These are phyloP conservation scores for Lytechinus variegatus DNA, from an alignment of 35 echinoderm and acorn worm species.

Conservation along the genomic window DNA sequence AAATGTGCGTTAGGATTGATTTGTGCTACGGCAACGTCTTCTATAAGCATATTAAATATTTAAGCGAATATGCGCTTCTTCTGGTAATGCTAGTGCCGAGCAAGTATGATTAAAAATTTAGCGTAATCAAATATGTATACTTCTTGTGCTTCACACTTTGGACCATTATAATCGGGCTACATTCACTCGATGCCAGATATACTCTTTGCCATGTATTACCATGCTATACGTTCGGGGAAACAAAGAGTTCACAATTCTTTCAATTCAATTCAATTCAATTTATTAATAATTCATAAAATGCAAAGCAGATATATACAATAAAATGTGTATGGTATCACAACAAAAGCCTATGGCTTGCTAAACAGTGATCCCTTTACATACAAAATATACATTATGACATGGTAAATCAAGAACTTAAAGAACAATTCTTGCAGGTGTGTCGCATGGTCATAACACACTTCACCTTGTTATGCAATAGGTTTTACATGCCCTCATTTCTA, in stretches of 20 bases:
- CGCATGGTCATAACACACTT: no score
- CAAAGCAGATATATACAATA: no score
- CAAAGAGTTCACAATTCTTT: no score
- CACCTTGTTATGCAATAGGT: no score
- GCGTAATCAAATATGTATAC: neutral
- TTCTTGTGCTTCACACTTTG: neutral
- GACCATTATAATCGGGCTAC: neutral
- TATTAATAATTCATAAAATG: no score
- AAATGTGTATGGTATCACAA: no score
- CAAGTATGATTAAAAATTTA: neutral
- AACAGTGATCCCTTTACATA: no score
- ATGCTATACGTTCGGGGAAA: neutral
- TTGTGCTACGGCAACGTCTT: neutral
- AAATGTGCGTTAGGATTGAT: neutral
- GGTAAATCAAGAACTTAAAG: no score
- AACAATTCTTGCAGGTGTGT: neutral
- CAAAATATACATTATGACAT: no score
- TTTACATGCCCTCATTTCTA: no score
- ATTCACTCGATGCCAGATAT: neutral
- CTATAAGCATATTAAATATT: neutral
- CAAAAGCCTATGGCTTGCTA: no score
- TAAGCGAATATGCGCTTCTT: neutral
- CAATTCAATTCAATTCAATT: no score
- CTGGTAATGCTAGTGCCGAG: neutral
- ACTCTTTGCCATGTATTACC: neutral